Evolutionary conservation across 2,113 vertebrate species (phyloP).

Genomic region (Petrocephalus microphthalmus): DNA sequence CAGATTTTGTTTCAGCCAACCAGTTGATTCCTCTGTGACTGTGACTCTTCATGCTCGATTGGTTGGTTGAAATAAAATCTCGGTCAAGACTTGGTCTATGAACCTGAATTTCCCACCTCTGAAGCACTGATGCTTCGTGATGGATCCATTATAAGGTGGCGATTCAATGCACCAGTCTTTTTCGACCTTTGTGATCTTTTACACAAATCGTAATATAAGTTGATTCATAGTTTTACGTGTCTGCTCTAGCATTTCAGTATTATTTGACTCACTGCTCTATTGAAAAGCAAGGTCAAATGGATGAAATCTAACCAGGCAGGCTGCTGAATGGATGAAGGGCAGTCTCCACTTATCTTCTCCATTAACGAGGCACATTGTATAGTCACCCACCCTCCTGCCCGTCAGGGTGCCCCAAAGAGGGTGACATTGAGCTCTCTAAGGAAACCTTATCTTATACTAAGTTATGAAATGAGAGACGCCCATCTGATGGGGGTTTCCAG

Average conservation of each 20-base stretch:
- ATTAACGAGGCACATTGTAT: neutral
- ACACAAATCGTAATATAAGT: neutral
- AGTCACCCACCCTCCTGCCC: neutral
- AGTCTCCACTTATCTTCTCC: neutral
- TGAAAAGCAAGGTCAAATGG: neutral
- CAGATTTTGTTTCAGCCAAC: neutral
- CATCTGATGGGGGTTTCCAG: neutral
- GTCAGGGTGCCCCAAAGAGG: neutral
- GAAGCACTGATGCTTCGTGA: neutral
- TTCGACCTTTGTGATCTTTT: neutral
- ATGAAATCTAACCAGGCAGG: neutral
- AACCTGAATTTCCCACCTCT: neutral
- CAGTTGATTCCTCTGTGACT: neutral
- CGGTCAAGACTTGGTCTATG: neutral
- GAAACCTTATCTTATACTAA: neutral
- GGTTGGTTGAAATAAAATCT: neutral
- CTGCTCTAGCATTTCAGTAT: too few relatives aligned
- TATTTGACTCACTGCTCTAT: neutral
- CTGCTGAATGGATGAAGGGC: neutral
- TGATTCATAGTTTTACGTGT: neutral
- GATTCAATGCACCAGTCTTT: neutral
- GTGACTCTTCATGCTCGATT: neutral
- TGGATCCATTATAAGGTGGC: neutral
- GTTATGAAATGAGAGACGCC: neutral
- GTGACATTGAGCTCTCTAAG: neutral